phyloP scores from a whole-genome alignment of 2,888 invertebrate species.

The Octonoba sinensis region DNA sequence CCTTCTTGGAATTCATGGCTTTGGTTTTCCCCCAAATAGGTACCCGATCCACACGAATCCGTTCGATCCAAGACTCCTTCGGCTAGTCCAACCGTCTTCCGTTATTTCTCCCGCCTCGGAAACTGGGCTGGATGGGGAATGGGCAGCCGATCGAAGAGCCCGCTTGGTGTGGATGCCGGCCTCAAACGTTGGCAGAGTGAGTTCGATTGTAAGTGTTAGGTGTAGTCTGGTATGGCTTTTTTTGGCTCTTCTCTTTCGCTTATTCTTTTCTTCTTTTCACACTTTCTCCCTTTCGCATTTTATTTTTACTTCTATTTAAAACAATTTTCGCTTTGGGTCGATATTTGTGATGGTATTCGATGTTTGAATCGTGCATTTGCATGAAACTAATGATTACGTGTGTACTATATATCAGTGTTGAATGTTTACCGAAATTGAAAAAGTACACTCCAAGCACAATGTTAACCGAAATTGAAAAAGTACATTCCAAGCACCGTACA shows the following conservation, averaged over 20 bases:
- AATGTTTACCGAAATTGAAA: no score
- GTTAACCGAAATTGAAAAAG: no score
- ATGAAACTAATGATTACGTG: not conserved
- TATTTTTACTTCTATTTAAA: slow-evolving; percentile 15
- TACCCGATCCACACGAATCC: slow-evolving; percentile 61
- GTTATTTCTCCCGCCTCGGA: slow-evolving; percentile 66
- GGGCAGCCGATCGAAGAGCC: slow-evolving; percentile 70
- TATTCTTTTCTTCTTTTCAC: slow-evolving; percentile 3
- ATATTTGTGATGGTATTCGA: slow-evolving; percentile 17
- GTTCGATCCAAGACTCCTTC: slow-evolving; percentile 50
- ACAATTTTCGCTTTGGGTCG: slow-evolving; percentile 24
- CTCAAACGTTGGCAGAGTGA: slow-evolving; percentile 68
- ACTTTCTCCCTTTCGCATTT: not conserved
- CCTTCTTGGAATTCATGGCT: no score
- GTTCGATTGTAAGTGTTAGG: slow-evolving; percentile 65
- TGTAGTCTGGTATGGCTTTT: slow-evolving; percentile 57
- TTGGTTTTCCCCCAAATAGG: slow-evolving; percentile 21
- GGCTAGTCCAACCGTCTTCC: slow-evolving; percentile 61
- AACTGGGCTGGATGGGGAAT: slow-evolving; percentile 67
- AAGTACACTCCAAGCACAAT: no score
- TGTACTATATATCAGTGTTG: no score
- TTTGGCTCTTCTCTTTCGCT: slow-evolving; percentile 30
- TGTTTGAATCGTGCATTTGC: slow-evolving; percentile 9
- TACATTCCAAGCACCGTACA: no score
- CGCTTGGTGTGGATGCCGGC: slow-evolving; percentile 63